Conservation (phyloP, 2,113 vertebrate genomes). For the Malurus cyaneus region DNA sequence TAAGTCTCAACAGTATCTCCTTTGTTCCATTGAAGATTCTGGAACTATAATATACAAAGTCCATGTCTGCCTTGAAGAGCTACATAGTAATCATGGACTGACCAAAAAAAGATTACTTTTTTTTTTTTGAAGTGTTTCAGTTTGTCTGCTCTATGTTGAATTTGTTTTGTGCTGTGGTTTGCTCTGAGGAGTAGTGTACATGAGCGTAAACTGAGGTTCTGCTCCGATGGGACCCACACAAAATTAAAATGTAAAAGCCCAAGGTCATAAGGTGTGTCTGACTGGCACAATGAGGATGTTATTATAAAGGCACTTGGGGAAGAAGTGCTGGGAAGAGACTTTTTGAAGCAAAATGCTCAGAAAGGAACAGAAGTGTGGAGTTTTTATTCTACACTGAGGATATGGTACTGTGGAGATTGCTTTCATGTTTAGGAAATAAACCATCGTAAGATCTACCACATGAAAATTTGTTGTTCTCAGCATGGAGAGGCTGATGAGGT, state of each 20-base stretch:
- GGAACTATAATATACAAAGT: conserved; percentile 10
- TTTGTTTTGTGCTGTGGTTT: conserved; percentile 40
- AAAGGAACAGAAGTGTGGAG: neutral
- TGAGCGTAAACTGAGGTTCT: neutral
- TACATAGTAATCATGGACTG: conserved; percentile 6
- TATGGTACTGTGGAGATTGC: neutral
- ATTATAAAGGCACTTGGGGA: neutral
- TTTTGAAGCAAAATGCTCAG: neutral
- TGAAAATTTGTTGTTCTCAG: neutral
- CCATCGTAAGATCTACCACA: neutral
- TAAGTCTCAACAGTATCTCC: neutral
- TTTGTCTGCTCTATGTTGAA: neutral
- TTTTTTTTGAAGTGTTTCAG: neutral
- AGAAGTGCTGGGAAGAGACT: neutral
- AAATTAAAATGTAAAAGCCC: neutral
- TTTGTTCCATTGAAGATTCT: conserved; percentile 42
- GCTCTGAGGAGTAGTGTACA: neutral
- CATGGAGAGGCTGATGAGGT: neutral
- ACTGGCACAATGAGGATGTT: neutral
- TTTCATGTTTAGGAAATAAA: conserved; percentile 2
- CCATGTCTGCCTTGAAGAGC: neutral
- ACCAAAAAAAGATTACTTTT: neutral
- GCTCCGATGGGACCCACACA: neutral
- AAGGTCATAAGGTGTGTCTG: neutral
- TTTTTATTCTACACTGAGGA: neutral